phyloP scores from a whole-genome alignment of 2,888 invertebrate genomes.

The Acrocera orbiculus region DNA sequence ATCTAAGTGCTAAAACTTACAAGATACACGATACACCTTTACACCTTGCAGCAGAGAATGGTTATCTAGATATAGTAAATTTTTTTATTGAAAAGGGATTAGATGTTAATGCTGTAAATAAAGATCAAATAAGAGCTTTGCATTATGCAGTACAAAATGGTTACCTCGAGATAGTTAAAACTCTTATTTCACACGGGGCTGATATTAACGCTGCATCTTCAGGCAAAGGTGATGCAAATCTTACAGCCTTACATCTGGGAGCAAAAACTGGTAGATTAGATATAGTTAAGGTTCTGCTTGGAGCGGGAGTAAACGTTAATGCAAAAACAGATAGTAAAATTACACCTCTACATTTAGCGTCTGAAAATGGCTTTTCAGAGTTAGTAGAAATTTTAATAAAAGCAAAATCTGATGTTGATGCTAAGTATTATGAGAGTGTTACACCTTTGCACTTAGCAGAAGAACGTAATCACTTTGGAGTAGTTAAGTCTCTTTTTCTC shows the following conservation, averaged over 20 bases:
- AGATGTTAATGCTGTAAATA: slow-evolving; percentile 8
- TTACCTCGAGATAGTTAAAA: slow-evolving; percentile 12
- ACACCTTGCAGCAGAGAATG: slow-evolving; percentile 9
- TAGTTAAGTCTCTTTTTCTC: slow-evolving; percentile 11
- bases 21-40: not conserved
- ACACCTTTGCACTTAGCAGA: slow-evolving; percentile 12
- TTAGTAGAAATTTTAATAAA: slow-evolving; percentile 5
- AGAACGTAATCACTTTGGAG: slow-evolving; percentile 5
- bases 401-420: not conserved
- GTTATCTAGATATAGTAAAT: slow-evolving; percentile 4
- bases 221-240: not conserved
- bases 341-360: slow-evolving; percentile 5
- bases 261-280: no score
- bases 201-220: no score
- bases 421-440: not conserved
- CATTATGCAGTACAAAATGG: slow-evolving; percentile 13
- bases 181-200: slow-evolving; percentile 10
- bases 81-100: slow-evolving; percentile 8
- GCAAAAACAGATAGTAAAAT: not conserved
- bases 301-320: no score
- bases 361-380: slow-evolving; percentile 2
- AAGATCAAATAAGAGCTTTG: no score
- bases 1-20: slow-evolving; percentile 2
- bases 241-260: no score
- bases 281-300: no score